These are phyloP conservation scores for Taenaris catops DNA, from an alignment of 2,888 invertebrate species.

Conservation along the genomic window DNA sequence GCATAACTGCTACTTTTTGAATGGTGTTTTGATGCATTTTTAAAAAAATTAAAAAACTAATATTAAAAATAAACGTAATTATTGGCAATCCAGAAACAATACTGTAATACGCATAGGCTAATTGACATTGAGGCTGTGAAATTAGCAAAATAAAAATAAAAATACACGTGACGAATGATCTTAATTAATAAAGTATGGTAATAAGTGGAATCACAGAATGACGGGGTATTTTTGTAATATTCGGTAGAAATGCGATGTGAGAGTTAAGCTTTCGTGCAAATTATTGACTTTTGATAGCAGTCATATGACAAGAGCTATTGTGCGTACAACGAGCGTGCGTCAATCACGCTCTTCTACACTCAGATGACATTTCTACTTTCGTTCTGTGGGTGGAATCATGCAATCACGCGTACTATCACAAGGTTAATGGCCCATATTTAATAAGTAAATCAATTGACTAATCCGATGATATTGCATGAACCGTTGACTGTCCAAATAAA, in stretches of 20 bases:
- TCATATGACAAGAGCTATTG: conserved; percentile 11
- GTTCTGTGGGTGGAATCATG: conserved; percentile 49
- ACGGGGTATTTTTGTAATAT: conserved; percentile 36
- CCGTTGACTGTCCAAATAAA: conserved; percentile 51
- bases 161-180: conserved; percentile 65
- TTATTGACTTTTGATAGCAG: conserved; percentile 20
- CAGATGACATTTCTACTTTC: conserved; percentile 38
- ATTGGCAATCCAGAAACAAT: conserved; percentile 78
- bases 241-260: conserved; percentile 31
- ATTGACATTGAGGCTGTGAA: conserved; percentile 79
- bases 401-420: conserved; percentile 63
- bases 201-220: conserved; percentile 56
- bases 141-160: conserved; percentile 73
- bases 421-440: conserved; percentile 66
- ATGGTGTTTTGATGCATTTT: conserved; percentile 77
- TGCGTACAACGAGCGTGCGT: conserved; percentile 6
- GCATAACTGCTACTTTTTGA: conserved; percentile 75
- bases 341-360: conserved; percentile 24
- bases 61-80: conserved; percentile 56
- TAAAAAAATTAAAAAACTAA: conserved; percentile 48
- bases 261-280: conserved; percentile 24
- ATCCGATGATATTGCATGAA: conserved; percentile 50
- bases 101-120: conserved; percentile 79
- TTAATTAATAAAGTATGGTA: conserved; percentile 55
- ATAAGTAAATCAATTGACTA: conserved; percentile 71